Percentiles rank a stretch among this genome's conserved stretches.
phyloP scores from a whole-genome alignment of 2,797 vertebrate species.

The Phalloptychus januarius region DNA sequence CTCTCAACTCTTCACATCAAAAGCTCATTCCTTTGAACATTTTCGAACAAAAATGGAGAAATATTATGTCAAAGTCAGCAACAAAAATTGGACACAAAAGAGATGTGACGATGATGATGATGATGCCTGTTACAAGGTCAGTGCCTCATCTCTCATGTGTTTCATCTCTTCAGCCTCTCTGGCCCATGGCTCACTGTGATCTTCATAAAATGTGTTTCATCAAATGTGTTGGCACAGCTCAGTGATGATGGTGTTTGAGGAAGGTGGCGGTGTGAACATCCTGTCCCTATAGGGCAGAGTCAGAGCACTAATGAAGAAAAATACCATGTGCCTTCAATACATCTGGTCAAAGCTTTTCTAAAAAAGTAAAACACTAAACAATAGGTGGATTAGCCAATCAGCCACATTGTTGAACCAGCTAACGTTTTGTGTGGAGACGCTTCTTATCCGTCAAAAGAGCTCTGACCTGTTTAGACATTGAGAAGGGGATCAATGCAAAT shows the following conservation, averaged over 20 bases:
- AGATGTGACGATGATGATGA: constrained; percentile 37
- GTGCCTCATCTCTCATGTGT: constrained; percentile 20
- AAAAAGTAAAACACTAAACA: neutral
- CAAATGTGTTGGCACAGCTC: constrained; percentile 35
- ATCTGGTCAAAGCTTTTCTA: neutral
- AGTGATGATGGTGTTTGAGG: constrained; percentile 7
- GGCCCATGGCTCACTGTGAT: constrained; percentile 15
- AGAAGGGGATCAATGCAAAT: neutral
- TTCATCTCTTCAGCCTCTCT: constrained; percentile 30
- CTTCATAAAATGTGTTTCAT: constrained; percentile 52
- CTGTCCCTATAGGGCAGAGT: neutral
- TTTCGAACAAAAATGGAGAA: constrained; percentile 25
- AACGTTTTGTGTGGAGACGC: neutral
- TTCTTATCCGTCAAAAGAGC: neutral
- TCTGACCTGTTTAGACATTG: neutral
- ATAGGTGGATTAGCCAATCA: neutral
- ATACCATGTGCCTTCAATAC: neutral
- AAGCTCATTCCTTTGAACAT: constrained; percentile 38
- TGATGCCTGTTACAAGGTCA: constrained; percentile 55
- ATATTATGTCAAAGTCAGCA: constrained; percentile 28
- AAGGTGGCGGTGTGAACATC: neutral
- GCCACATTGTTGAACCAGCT: neutral
- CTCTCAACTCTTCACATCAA: constrained; percentile 29
- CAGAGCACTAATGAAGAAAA: constrained; percentile 5
- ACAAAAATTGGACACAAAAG: constrained; percentile 38